phyloP scores from a whole-genome alignment of 2,113 vertebrate species.

The Gadus macrocephalus region DNA sequence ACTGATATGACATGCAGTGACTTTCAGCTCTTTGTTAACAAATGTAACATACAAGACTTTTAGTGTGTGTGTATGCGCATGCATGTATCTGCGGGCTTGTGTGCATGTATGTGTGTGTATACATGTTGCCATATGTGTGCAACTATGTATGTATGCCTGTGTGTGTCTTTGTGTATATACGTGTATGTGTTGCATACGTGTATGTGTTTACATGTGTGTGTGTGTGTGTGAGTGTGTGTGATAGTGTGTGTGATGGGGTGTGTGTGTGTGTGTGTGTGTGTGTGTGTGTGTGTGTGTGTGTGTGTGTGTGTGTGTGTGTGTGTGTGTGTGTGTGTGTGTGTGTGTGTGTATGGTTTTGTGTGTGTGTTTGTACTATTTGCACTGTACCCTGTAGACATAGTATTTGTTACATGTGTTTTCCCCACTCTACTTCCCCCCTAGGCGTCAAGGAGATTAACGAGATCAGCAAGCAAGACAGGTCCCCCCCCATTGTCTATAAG shows the following conservation, averaged over 20 bases:
- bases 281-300: background rate
- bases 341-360: background rate
- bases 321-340: background rate
- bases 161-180: background rate
- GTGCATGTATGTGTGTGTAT: background rate
- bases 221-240: background rate
- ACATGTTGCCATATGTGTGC: background rate
- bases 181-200: background rate
- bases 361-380: background rate
- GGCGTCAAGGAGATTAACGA: too few relatives aligned
- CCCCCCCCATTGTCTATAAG: too few relatives aligned
- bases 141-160: background rate
- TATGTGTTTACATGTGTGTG: background rate
- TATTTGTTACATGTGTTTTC: too few relatives aligned
- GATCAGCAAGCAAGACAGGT: too few relatives aligned
- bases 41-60: too few relatives aligned
- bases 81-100: background rate
- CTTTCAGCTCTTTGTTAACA: too few relatives aligned
- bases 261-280: conserved; percentile 1
- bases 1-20: too few relatives aligned
- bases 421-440: too few relatives aligned
- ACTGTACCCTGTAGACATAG: too few relatives aligned
- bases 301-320: background rate
- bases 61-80: background rate
- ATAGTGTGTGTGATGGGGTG: background rate